These are phyloP conservation scores for Heliconius hewitsoni DNA, from an alignment of 1,140 invertebrate genomes.

Conservation along the genomic window DNA sequence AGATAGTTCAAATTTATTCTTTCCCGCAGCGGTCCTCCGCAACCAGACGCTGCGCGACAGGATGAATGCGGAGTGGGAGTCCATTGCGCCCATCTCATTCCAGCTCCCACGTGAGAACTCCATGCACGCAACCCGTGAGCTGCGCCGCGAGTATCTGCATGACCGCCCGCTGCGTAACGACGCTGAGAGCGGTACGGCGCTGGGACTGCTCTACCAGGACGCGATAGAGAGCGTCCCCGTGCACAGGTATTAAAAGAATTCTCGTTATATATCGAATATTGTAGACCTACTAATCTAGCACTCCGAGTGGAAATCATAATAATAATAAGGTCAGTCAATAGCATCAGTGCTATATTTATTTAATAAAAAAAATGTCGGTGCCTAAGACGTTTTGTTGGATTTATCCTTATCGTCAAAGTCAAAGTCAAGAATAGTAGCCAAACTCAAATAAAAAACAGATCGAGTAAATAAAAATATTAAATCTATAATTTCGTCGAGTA, in stretches of 20 bases:
- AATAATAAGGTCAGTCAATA: neutral
- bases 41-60: neutral
- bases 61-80: conserved; percentile 9
- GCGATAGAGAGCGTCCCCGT: conserved; percentile 55
- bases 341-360: conserved; percentile 50
- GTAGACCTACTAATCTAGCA: too few species aligned
- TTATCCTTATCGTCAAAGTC: too few species aligned
- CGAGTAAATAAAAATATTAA: too few species aligned
- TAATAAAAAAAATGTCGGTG: neutral
- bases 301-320: too few species aligned
- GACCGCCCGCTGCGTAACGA: conserved; percentile 45
- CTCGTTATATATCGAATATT: too few species aligned
- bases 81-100: neutral
- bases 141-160: neutral
- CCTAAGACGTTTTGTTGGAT: too few species aligned
- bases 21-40: neutral
- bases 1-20: neutral
- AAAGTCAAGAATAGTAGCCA: too few species aligned
- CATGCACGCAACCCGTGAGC: neutral
- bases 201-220: conserved; percentile 63
- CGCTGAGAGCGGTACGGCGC: conserved; percentile 37
- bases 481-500: too few species aligned
- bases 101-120: neutral
- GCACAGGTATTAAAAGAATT: conserved; percentile 48
- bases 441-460: too few species aligned